These are phyloP conservation scores for Tetramorium bicarinatum DNA, from an alignment of 2,888 invertebrate species.

Conservation along the genomic window DNA sequence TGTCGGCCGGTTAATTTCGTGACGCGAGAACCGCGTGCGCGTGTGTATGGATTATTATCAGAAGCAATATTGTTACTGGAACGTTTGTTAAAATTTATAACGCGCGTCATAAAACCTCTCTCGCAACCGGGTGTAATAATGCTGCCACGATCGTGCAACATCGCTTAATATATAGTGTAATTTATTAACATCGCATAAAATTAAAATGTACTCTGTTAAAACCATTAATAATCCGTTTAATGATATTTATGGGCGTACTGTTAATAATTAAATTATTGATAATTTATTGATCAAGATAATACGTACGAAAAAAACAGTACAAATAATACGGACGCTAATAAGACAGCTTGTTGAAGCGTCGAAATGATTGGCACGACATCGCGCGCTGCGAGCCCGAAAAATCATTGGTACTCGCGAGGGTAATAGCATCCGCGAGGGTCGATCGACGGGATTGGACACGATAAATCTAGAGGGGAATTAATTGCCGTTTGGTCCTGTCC, in stretches of 20 bases:
- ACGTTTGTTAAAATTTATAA: conserved; percentile 38
- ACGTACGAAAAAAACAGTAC: neutral
- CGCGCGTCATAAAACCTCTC: neutral
- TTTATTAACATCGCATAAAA: conserved; percentile 28
- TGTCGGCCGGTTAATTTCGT: conserved; percentile 28
- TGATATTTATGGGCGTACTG: neutral
- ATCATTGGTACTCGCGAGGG: conserved; percentile 65
- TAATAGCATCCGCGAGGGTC: conserved; percentile 74
- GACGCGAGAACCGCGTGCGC: neutral
- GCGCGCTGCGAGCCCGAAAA: conserved; percentile 60
- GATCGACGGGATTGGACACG: conserved; percentile 83
- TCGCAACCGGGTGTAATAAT: neutral
- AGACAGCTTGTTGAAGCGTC: conserved; percentile 63
- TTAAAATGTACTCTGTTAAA: conserved; percentile 20
- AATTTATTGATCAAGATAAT: neutral
- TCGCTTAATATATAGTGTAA: neutral
- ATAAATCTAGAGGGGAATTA: conserved; percentile 85
- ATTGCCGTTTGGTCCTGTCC: conserved; percentile 84
- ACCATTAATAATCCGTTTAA: conserved; percentile 4
- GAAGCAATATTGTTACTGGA: conserved; percentile 14
- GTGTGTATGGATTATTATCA: conserved; percentile 22
- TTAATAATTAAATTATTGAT: neutral
- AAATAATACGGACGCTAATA: neutral
- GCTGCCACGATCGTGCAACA: neutral
- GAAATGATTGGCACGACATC: conserved; percentile 71